phyloP scores from a whole-genome alignment of 2,888 invertebrate genomes.

The Ypsolopha scabrella region DNA sequence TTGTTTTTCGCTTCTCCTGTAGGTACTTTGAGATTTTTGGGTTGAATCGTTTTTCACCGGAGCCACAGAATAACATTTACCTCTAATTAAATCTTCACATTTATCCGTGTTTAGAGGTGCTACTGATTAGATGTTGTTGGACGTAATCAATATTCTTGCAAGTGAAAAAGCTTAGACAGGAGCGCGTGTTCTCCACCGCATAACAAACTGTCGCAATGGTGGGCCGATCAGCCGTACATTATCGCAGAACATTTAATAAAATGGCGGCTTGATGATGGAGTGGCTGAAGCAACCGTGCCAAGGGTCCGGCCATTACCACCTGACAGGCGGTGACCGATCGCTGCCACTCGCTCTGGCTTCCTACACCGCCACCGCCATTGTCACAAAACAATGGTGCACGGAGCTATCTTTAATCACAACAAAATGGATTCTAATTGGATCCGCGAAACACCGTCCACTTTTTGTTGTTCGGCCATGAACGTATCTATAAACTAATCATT shows the following conservation, averaged over 20 bases:
- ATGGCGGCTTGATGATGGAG: conserved; percentile 52
- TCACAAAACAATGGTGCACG: conserved; percentile 55
- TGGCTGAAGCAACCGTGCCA: conserved; percentile 27
- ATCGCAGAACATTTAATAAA: conserved; percentile 52
- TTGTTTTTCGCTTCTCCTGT: no score
- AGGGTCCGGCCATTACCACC: conserved; percentile 48
- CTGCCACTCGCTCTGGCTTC: conserved; percentile 25
- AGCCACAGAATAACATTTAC: no score
- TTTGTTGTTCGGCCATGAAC: conserved; percentile 21
- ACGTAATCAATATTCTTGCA: conserved; percentile 19
- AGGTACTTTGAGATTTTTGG: no score
- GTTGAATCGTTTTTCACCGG: no score
- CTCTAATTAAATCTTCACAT: no score
- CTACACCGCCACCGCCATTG: conserved; percentile 43
- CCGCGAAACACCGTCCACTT: conserved; percentile 38
- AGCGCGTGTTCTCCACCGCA: conserved; percentile 30
- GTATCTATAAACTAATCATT: conserved; percentile 21
- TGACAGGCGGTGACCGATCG: conserved; percentile 63
- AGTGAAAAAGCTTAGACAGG: conserved; percentile 8
- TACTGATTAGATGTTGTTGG: conserved; percentile 1
- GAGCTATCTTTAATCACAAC: conserved; percentile 59
- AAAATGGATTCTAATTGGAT: conserved; percentile 63
- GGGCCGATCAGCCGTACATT: conserved; percentile 24
- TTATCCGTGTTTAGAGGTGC: not conserved
- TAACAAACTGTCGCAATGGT: conserved; percentile 47